A percentile compares a stretch with the other conserved stretches of the same genome.
Conservation (phyloP, 2,888 invertebrate species). For the Bombylius discolor region DNA sequence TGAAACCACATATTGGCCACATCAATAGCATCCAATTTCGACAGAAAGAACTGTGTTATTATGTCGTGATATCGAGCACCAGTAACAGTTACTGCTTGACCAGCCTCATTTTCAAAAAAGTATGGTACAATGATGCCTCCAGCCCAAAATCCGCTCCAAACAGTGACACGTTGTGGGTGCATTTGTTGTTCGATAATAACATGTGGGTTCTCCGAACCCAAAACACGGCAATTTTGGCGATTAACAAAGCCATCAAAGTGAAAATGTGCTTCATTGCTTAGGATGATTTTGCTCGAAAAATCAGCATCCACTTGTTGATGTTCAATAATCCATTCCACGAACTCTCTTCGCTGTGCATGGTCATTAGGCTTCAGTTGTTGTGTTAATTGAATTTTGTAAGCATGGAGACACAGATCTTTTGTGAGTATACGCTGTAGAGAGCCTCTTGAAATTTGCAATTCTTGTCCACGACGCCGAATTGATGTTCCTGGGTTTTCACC, state of each 20-base stretch:
- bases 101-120: slow-evolving; percentile 17
- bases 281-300: slow-evolving; percentile 3
- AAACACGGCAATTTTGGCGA: not conserved
- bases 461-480: slow-evolving; percentile 3
- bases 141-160: not conserved
- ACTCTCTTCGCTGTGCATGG: slow-evolving; percentile 5
- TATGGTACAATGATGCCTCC: not conserved
- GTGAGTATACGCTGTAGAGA: slow-evolving; percentile 4
- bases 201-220: not conserved
- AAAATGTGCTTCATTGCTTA: not conserved
- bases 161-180: not conserved
- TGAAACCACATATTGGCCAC: slow-evolving; percentile 1
- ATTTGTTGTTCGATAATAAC: not conserved
- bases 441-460: slow-evolving; percentile 4
- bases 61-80: slow-evolving; percentile 19
- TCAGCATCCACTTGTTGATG: not conserved
- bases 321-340: slow-evolving; percentile 6
- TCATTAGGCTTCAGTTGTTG: slow-evolving; percentile 1
- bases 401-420: not conserved
- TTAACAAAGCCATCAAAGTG: slow-evolving; percentile 1
- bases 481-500: not conserved
- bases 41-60: slow-evolving; percentile 17
- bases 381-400: not conserved
- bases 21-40: slow-evolving; percentile 17
- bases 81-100: slow-evolving; percentile 17